These are phyloP conservation scores for Cryptoprocta ferox DNA, from an alignment of 2,797 vertebrate genomes.

Conservation along the genomic window DNA sequence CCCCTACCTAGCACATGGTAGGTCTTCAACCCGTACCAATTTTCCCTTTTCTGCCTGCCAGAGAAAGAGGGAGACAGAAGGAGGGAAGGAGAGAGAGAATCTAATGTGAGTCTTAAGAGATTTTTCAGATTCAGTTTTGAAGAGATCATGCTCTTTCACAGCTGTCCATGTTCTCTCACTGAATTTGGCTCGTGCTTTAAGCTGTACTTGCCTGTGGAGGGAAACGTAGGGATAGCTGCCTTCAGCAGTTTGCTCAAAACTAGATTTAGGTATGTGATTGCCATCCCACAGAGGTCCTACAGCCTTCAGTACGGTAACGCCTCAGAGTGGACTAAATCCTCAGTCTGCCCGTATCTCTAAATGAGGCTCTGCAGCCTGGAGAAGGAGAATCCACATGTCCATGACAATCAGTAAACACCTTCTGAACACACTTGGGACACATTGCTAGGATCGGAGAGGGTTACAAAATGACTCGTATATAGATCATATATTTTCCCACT, in stretches of 20 bases:
- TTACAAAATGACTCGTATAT: neutral
- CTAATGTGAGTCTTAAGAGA: neutral
- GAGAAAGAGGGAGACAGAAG: neutral
- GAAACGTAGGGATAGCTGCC: neutral
- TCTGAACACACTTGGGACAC: neutral
- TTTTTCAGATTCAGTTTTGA: neutral
- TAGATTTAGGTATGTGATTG: neutral
- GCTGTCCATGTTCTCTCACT: neutral
- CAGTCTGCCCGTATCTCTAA: neutral
- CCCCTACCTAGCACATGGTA: neutral
- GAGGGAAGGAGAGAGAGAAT: neutral
- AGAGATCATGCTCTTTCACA: neutral
- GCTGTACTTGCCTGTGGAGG: neutral
- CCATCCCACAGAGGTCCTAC: neutral
- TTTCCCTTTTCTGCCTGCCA: neutral
- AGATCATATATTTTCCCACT: neutral
- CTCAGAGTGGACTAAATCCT: neutral
- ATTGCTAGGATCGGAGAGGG: neutral
- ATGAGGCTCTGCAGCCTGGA: neutral
- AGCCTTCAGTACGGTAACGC: neutral
- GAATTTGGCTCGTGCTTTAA: constrained; percentile 8
- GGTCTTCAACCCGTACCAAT: neutral
- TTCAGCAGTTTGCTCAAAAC: neutral
- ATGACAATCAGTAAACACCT: neutral
- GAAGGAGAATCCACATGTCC: neutral